phyloP scores from a whole-genome alignment of 2,888 invertebrate species.

The Piscicola geometra region DNA sequence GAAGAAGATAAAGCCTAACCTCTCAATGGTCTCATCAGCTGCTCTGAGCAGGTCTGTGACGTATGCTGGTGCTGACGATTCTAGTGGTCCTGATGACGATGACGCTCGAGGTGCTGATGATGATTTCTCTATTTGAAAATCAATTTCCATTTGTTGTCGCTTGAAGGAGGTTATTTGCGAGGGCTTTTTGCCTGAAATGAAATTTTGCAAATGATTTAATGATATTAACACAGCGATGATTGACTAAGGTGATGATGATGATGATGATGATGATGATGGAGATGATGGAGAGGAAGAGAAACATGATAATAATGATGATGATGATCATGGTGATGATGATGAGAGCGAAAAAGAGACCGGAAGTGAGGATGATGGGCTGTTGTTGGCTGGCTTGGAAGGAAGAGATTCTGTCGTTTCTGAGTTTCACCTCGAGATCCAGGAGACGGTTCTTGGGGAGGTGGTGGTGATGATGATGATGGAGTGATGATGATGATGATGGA shows the following conservation, averaged over 20 bases:
- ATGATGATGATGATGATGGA: conserved; percentile 29
- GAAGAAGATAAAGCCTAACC: too few species aligned
- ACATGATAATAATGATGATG: background rate
- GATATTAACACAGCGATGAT: too few species aligned
- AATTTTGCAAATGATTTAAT: too few species aligned
- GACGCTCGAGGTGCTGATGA: background rate
- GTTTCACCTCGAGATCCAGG: background rate
- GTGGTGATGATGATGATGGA: too few species aligned
- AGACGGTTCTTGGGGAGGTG: background rate
- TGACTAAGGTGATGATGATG: conserved; percentile 23
- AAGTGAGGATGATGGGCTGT: background rate
- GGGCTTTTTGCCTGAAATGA: too few species aligned
- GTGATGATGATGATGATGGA: too few species aligned
- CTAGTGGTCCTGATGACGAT: conserved; percentile 5
- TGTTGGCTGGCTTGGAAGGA: background rate
- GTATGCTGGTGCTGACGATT: background rate
- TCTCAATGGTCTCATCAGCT: too few species aligned
- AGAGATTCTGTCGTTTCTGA: background rate
- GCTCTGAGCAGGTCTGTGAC: background rate
- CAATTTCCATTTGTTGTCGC: background rate
- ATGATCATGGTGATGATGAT: conserved; percentile 2
- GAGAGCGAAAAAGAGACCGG: background rate
- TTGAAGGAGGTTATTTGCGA: too few species aligned
- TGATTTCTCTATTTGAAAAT: too few species aligned
- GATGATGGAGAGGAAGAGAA: conserved; percentile 18